Evolutionary conservation across 1,140 invertebrate genomes (phyloP).

Genomic region (Gonatopus flavifemur): DNA sequence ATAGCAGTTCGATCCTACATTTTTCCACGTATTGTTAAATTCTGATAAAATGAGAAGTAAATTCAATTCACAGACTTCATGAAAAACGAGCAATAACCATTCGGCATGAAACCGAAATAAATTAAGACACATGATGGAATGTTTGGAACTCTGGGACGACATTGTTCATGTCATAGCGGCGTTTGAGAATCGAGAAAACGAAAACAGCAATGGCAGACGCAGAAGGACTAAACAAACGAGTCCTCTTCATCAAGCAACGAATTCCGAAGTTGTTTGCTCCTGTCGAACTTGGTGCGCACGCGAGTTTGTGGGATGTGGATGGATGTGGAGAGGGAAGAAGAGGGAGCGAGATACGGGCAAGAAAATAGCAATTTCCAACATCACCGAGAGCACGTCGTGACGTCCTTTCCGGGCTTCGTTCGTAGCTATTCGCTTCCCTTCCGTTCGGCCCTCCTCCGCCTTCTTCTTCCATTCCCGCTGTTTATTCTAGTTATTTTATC

Average conservation of each 20-base stretch:
- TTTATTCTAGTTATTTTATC: slow-evolving; percentile 58
- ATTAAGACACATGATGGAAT: too few species aligned
- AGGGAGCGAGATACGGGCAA: slow-evolving; percentile 13
- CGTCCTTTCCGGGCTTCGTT: slow-evolving; percentile 38
- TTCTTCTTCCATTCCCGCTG: slow-evolving; percentile 31
- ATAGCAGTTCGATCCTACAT: too few species aligned
- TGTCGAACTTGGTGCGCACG: slow-evolving; percentile 28
- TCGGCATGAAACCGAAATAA: too few species aligned
- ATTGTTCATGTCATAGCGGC: too few species aligned
- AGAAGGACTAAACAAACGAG: slow-evolving; percentile 47
- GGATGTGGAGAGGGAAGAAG: slow-evolving; percentile 4
- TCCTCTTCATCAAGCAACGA: slow-evolving; percentile 45
- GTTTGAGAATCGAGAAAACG: not conserved
- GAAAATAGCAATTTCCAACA: slow-evolving; percentile 35
- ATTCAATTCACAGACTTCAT: too few species aligned
- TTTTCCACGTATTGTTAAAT: too few species aligned
- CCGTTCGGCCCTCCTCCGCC: slow-evolving; percentile 19
- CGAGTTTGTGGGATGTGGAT: not conserved
- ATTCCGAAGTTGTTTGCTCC: slow-evolving; percentile 50
- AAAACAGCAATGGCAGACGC: not conserved
- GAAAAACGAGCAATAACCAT: too few species aligned
- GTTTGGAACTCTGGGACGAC: too few species aligned
- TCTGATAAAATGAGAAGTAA: too few species aligned
- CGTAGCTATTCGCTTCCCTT: slow-evolving; percentile 12
- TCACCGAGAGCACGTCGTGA: slow-evolving; percentile 49